phyloP scores from a whole-genome alignment of 2,797 vertebrate species.

The Sylvia borin region DNA sequence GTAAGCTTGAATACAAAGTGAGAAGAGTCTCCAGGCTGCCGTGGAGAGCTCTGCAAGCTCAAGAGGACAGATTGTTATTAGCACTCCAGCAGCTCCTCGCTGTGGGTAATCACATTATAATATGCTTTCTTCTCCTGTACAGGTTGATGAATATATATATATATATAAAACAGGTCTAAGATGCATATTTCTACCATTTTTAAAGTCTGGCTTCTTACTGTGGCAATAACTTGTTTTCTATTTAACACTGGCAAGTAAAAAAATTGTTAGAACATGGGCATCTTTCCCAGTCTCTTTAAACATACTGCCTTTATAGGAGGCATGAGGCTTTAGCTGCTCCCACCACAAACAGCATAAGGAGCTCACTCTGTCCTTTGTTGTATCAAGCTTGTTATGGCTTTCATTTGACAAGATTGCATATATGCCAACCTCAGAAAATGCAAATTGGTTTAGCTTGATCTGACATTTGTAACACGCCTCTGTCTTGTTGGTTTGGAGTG shows the following conservation, averaged over 20 bases:
- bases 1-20: not conserved
- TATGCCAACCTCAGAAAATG: not conserved
- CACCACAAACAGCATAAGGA: constrained; percentile 52
- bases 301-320: constrained; percentile 11
- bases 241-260: constrained; percentile 17
- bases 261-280: constrained; percentile 44
- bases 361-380: constrained; percentile 35
- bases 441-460: not conserved
- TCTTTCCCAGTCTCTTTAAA: constrained; percentile 50
- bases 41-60: not conserved
- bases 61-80: not conserved
- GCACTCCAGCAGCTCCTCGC: constrained; percentile 20
- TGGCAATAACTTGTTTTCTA: constrained; percentile 24
- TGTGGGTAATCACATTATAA: constrained; percentile 13
- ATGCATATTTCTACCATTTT: not conserved
- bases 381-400: constrained; percentile 41
- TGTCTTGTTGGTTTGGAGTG: not conserved
- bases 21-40: not conserved
- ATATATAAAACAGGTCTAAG: not conserved
- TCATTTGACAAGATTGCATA: constrained; percentile 8
- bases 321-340: constrained; percentile 27
- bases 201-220: constrained; percentile 2
- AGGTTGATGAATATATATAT: not conserved
- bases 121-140: not conserved
- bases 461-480: not conserved